Percentiles rank a stretch among this genome's conserved stretches.
Evolutionary conservation across 2,888 invertebrate genomes (phyloP).

Genomic region (Drosophila borealis): DNA sequence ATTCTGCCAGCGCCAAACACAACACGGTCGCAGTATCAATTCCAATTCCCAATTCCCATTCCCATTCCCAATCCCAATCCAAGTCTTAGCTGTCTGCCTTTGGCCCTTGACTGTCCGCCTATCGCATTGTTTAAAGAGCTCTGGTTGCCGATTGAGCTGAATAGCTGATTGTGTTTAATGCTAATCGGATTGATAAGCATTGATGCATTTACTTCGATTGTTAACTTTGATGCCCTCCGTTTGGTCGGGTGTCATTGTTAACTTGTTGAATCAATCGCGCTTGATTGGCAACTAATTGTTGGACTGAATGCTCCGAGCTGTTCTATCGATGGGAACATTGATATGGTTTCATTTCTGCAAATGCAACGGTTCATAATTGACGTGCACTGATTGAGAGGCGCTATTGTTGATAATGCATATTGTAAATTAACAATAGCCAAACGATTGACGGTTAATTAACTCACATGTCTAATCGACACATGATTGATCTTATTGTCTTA

Average conservation of each 20-base stretch:
- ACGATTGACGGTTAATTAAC: neutral
- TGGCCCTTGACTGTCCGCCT: neutral
- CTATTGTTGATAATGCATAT: neutral
- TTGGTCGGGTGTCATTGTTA: constrained; percentile 2
- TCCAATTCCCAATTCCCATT: neutral
- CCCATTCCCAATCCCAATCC: neutral
- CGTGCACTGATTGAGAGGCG: neutral
- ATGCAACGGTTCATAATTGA: too few species aligned
- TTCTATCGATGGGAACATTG: neutral
- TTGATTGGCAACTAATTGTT: constrained; percentile 25
- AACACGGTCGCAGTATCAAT: neutral
- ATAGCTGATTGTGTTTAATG: constrained; percentile 43
- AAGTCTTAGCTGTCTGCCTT: neutral
- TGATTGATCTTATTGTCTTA: neutral
- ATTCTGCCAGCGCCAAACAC: constrained; percentile 10
- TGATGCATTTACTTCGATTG: constrained; percentile 35
- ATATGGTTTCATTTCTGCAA: too few species aligned
- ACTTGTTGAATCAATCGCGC: constrained; percentile 26
- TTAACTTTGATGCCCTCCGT: constrained; percentile 19
- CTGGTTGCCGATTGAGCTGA: constrained; percentile 24
- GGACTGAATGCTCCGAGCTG: constrained; percentile 1
- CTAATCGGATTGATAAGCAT: constrained; percentile 56
- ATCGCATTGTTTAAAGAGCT: constrained; percentile 26
- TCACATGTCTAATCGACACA: neutral
- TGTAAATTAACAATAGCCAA: neutral